These are phyloP conservation scores for Phyto melanocephala DNA, from an alignment of 2,888 invertebrate species.

Conservation along the genomic window DNA sequence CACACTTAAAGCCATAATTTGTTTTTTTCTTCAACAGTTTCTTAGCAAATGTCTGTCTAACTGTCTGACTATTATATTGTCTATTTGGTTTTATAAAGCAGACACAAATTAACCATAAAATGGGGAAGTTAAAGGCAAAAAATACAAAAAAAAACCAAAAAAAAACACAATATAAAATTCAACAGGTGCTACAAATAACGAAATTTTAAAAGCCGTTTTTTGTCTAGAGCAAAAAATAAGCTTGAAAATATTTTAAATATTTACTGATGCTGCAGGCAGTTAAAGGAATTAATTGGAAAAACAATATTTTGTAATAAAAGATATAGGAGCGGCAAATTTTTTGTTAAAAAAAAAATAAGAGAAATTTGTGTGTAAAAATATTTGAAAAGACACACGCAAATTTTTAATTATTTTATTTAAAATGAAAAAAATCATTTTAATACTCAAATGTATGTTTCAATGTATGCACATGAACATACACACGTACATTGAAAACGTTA, in stretches of 20 bases:
- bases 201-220: conserved; percentile 3
- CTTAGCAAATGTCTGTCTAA: background rate
- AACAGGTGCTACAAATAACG: conserved; percentile 46
- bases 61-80: conserved; percentile 19
- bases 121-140: conserved; percentile 32
- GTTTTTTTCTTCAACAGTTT: background rate
- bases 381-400: background rate
- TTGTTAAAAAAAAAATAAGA: background rate
- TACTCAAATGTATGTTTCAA: no score
- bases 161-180: background rate
- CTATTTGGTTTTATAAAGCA: conserved; percentile 35
- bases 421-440: no score
- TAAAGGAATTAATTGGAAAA: background rate
- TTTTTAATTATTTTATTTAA: background rate
- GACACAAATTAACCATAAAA: conserved; percentile 50
- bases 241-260: background rate
- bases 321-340: conserved; percentile 17
- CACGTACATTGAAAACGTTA: background rate
- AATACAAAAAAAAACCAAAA: background rate
- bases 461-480: no score
- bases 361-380: background rate
- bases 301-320: background rate
- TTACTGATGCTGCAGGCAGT: background rate
- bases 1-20: conserved; percentile 15
- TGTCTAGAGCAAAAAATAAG: background rate